Evolutionary conservation across 2,113 vertebrate species (phyloP).

Genomic region (Chaetodon auriga): DNA sequence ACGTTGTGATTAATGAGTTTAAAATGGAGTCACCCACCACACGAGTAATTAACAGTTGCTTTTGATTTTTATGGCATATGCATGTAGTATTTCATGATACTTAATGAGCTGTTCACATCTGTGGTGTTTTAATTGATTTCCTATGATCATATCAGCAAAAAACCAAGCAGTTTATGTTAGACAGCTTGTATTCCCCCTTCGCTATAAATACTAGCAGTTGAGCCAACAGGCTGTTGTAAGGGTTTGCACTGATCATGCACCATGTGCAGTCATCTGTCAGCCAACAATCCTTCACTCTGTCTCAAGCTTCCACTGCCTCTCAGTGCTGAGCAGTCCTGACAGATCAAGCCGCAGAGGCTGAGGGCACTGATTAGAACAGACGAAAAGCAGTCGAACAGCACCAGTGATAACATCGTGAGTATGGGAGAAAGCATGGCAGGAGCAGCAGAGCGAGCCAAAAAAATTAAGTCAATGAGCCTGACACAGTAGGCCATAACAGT

Average conservation of each 20-base stretch:
- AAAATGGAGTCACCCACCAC: slow-evolving; percentile 29
- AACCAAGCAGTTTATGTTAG: slow-evolving; percentile 21
- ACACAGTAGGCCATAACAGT: slow-evolving; percentile 53
- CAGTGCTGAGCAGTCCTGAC: slow-evolving; percentile 59
- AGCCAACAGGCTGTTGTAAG: slow-evolving; percentile 30
- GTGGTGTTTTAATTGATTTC: slow-evolving; percentile 34
- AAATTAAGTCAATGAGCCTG: slow-evolving; percentile 58
- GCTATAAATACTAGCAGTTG: slow-evolving; percentile 21
- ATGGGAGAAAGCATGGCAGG: slow-evolving; percentile 51
- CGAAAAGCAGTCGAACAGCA: slow-evolving; percentile 63
- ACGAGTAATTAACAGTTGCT: slow-evolving; percentile 25
- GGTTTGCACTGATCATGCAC: slow-evolving; percentile 31
- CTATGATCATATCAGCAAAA: slow-evolving; percentile 24
- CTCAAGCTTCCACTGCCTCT: slow-evolving; percentile 38
- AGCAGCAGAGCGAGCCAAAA: slow-evolving; percentile 36
- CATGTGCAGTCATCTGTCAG: slow-evolving; percentile 36
- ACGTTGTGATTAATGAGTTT: slow-evolving; percentile 32
- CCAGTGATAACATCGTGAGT: slow-evolving; percentile 62
- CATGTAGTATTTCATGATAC: slow-evolving; percentile 17
- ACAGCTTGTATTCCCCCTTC: slow-evolving; percentile 32
- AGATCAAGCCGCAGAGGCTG: slow-evolving; percentile 49
- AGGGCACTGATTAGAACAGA: slow-evolving; percentile 72
- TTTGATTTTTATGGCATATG: slow-evolving; percentile 11
- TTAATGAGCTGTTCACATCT: not conserved
- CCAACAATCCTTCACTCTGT: slow-evolving; percentile 53